Percentiles rank a stretch among this genome's conserved stretches.
Conservation (phyloP, 2,888 invertebrate genomes). For the Troides aeacus region DNA sequence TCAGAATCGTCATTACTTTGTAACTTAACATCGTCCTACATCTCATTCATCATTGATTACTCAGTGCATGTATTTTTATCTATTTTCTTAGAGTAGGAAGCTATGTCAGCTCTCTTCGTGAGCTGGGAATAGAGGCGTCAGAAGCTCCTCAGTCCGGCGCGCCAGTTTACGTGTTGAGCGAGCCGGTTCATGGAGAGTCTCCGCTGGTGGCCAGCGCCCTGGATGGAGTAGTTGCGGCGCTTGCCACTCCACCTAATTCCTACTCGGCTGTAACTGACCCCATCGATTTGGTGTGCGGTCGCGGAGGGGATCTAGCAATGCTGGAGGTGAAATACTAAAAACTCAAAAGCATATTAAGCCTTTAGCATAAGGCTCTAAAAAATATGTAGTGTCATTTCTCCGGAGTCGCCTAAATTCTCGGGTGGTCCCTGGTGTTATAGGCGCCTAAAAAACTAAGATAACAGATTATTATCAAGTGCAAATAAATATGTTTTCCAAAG, state of each 20-base stretch:
- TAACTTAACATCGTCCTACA: too few relatives aligned
- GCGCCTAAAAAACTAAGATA: too few relatives aligned
- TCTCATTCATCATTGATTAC: too few relatives aligned
- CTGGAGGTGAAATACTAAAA: slow-evolving; percentile 77
- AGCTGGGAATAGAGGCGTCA: slow-evolving; percentile 82
- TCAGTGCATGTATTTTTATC: not conserved
- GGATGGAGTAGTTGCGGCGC: slow-evolving; percentile 71
- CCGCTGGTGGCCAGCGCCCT: slow-evolving; percentile 58
- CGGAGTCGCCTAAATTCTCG: too few relatives aligned
- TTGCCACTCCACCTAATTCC: slow-evolving; percentile 89
- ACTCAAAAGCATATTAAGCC: not conserved
- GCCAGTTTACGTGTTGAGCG: slow-evolving; percentile 65
- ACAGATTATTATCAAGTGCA: too few relatives aligned
- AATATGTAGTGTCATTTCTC: too few relatives aligned
- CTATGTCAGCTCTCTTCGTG: slow-evolving; percentile 84
- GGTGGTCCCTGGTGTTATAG: too few relatives aligned
- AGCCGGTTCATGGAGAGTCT: slow-evolving; percentile 80
- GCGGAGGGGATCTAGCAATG: slow-evolving; percentile 88
- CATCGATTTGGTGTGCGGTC: slow-evolving; percentile 88
- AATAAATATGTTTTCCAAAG: too few relatives aligned
- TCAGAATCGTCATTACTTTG: too few relatives aligned
- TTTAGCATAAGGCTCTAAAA: too few relatives aligned
- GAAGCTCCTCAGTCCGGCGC: slow-evolving; percentile 58
- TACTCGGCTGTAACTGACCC: slow-evolving; percentile 89
- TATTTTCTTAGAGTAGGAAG: slow-evolving; percentile 74